Conservation (phyloP, 2,113 vertebrate genomes). For the Macroglossus sobrinus region DNA sequence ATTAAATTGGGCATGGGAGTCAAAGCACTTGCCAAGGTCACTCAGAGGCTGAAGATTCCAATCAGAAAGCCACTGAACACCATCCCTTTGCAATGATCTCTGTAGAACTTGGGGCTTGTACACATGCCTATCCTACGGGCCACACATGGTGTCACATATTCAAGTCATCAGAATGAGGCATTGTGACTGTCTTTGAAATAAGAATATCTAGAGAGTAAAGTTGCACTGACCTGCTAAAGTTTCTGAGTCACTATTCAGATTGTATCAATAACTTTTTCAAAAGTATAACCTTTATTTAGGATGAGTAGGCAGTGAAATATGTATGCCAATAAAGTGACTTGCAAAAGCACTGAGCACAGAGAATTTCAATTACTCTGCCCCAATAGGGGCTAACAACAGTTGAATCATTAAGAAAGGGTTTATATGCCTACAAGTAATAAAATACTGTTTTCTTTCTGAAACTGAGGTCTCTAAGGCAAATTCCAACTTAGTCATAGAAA, state of each 20-base stretch:
- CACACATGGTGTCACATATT: neutral
- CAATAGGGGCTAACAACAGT: slow-evolving; percentile 47
- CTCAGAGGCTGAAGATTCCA: neutral
- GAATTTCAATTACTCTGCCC: slow-evolving; percentile 58
- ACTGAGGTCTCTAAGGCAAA: slow-evolving; percentile 56
- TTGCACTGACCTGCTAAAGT: neutral
- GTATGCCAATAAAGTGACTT: slow-evolving; percentile 52
- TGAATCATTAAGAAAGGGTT: slow-evolving; percentile 60
- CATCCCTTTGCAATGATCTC: neutral
- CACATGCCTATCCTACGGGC: neutral
- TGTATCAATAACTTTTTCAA: slow-evolving; percentile 33
- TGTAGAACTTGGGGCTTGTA: no score
- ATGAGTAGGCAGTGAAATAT: slow-evolving; percentile 54
- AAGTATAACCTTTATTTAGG: slow-evolving; percentile 39
- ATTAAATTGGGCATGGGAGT: neutral
- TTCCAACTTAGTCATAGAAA: slow-evolving; percentile 60
- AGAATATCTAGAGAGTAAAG: slow-evolving; percentile 26
- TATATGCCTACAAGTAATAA: slow-evolving; percentile 70
- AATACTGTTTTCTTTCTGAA: slow-evolving; percentile 58
- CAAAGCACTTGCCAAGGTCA: neutral
- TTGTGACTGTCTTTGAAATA: neutral
- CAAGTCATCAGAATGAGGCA: neutral
- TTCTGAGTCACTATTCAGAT: slow-evolving; percentile 51
- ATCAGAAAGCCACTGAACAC: neutral
- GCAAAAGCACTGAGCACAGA: slow-evolving; percentile 40